A percentile compares a stretch with the other conserved stretches of the same genome.
These are phyloP conservation scores for Gryllus bimaculatus DNA, from an alignment of 1,140 invertebrate genomes.

Conservation along the genomic window DNA sequence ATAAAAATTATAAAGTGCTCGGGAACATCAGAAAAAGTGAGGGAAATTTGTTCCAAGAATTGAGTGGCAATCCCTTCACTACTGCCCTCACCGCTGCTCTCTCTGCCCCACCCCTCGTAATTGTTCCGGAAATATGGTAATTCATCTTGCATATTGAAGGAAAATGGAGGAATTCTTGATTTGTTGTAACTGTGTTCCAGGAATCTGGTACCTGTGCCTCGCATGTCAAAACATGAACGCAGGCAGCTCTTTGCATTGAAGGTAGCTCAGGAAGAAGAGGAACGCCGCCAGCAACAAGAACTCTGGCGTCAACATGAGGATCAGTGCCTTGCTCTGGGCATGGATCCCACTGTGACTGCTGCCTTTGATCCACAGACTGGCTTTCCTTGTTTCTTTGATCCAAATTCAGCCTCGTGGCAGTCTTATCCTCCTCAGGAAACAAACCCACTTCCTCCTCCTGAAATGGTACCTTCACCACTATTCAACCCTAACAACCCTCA, in stretches of 20 bases:
- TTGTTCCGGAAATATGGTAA: too few species aligned
- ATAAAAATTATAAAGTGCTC: too few species aligned
- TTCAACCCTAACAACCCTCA: constrained; percentile 15
- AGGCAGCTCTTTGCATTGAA: constrained; percentile 67
- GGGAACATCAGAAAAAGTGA: too few species aligned
- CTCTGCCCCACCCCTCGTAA: too few species aligned
- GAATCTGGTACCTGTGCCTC: constrained; percentile 21
- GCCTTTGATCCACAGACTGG: constrained; percentile 45
- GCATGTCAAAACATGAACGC: constrained; percentile 57
- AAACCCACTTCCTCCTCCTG: constrained; percentile 11
- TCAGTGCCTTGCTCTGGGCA: constrained; percentile 47
- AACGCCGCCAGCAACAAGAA: constrained; percentile 47
- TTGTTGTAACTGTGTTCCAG: not conserved
- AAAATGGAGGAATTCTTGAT: not conserved
- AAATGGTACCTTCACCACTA: constrained; percentile 15
- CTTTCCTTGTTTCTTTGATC: constrained; percentile 49
- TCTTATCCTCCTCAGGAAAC: constrained; percentile 31
- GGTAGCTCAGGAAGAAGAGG: constrained; percentile 53
- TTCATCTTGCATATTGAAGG: not conserved
- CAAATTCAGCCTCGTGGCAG: constrained; percentile 49
- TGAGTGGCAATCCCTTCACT: too few species aligned
- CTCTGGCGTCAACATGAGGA: constrained; percentile 52
- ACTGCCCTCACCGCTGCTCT: too few species aligned
- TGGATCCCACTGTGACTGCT: constrained; percentile 45
- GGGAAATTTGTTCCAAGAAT: too few species aligned